Evolutionary conservation across 2,113 vertebrate species (phyloP), one percentile per base, ranked within the genome.

Genomic region (Planiliza haematocheilus): DNA sequence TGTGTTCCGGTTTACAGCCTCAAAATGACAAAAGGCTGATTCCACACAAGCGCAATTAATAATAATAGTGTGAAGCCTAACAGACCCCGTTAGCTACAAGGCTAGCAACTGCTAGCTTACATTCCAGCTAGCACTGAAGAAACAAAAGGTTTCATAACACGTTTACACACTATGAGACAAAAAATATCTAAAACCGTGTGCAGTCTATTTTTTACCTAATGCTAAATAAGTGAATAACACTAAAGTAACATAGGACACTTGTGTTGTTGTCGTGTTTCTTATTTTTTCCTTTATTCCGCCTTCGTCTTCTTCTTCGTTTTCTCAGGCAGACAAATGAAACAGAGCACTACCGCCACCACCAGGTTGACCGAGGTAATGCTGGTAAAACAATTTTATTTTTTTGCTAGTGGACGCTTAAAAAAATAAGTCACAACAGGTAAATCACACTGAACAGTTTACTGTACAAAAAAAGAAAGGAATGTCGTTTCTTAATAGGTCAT

Each of bases 381-480:
- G 2, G 2, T 17, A n/a, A 3, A 10, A 1, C 6, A 48, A 0
- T 20, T 56, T 20, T 11, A 8, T 9, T 20, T 49, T 1, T 20
- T 20, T 13, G n/a, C 14, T 51, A 30, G 4, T 30, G 34, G 42
- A 56, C 14, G 9, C 10, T 42, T 2, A 52, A 4, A 16, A 48
- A 39, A 36, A 4, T 1, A 39, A 43, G 9, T 45, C 10, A 37
- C 24, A 30, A 7, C 63, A 41, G 34, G 9, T 24, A 42, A 11
- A 34, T 37, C n/a, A 3, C 37, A 71, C 61, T 41, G 7, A 70
- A 51, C 0, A 14, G 10, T 66, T 64, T 67, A 79, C 13, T 53
- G 4, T 57, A 58, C 11, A 48, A 53, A 21, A 38, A 18, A 71
- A 52, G 45, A 20, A 18, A 30, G n/a, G n/a, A n/a, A n/a, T n/a